A percentile compares a stretch with the other conserved stretches of the same genome.
Evolutionary conservation across 2,797 vertebrate species (phyloP).

Genomic region (Gobio occitaniae): DNA sequence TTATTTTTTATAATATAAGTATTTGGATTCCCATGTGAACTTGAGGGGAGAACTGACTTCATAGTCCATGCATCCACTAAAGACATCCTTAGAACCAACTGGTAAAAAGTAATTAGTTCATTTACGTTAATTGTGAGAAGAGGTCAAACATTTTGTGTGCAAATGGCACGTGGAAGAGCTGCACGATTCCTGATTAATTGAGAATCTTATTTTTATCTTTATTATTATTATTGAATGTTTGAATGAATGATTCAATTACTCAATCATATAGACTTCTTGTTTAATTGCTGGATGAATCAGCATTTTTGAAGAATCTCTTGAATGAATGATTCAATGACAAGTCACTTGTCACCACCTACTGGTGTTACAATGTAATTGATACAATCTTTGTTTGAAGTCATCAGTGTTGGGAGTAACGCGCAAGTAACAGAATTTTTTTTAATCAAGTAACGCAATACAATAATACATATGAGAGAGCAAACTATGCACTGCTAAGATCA

Average conservation of each 20-base stretch:
- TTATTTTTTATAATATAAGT: neutral
- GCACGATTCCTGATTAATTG: neutral
- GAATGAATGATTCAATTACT: neutral
- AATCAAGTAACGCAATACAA: too few relatives aligned
- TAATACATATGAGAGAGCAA: too few relatives aligned
- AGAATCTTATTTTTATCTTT: too few relatives aligned
- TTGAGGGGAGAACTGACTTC: neutral
- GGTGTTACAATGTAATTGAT: neutral
- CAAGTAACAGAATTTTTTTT: too few relatives aligned
- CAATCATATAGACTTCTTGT: neutral
- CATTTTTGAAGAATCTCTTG: neutral
- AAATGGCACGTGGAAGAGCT: too few relatives aligned
- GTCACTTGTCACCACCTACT: neutral
- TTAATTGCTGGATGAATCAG: neutral
- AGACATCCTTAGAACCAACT: too few relatives aligned
- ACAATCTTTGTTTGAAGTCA: neutral
- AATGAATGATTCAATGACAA: neutral
- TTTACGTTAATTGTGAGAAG: neutral
- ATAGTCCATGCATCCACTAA: neutral
- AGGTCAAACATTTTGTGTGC: neutral
- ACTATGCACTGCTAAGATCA: too few relatives aligned
- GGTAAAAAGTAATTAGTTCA: neutral
- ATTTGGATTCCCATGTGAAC: neutral
- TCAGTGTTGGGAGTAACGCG: too few relatives aligned
- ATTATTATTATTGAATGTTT: too few relatives aligned